phyloP scores from a whole-genome alignment of 1,140 invertebrate species.

The Eufriesea mexicana region DNA sequence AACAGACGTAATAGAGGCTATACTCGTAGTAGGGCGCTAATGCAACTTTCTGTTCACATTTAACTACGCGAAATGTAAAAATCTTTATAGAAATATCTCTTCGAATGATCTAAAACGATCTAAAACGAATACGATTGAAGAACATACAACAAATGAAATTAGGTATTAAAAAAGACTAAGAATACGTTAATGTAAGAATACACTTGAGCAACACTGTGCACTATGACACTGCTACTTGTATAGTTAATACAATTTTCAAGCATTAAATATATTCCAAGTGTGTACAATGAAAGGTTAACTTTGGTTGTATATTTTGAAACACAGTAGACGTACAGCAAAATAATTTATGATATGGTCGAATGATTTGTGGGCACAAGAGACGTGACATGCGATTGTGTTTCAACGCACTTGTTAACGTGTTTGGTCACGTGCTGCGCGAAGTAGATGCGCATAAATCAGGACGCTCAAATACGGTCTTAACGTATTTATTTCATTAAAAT shows the following conservation, averaged over 20 bases:
- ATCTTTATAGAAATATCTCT: neutral
- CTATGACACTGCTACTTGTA: neutral
- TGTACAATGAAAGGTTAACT: neutral
- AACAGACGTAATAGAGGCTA: neutral
- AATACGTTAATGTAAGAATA: neutral
- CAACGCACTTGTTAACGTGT: neutral
- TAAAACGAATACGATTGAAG: neutral
- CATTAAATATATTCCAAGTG: neutral
- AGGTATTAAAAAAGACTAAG: neutral
- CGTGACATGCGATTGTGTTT: slow-evolving; percentile 5
- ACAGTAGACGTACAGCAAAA: neutral
- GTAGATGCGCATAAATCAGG: neutral
- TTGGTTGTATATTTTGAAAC: neutral
- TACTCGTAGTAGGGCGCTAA: neutral
- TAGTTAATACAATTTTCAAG: neutral
- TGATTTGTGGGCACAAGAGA: neutral
- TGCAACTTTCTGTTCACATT: neutral
- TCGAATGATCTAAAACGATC: neutral
- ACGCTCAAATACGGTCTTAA: neutral
- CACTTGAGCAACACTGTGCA: neutral
- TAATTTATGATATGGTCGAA: neutral
- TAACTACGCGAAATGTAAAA: neutral
- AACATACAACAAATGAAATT: neutral
- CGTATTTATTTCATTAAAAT: neutral
- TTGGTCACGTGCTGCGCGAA: slow-evolving; percentile 10